phyloP scores from a whole-genome alignment of 2,888 invertebrate genomes.

The Xylophagus ater region DNA sequence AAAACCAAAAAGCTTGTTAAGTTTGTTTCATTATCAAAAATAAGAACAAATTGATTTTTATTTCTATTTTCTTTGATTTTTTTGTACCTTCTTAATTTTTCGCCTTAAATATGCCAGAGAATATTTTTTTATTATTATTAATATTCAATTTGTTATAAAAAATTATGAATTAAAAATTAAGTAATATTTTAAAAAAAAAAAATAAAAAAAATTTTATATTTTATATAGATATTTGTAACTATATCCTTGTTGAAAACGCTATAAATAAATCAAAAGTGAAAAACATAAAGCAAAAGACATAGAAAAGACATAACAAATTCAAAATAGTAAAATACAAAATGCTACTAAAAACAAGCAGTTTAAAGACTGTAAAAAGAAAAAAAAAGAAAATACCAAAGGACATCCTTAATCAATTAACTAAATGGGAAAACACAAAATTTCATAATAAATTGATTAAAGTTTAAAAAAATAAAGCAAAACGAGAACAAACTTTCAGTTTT shows the following conservation, averaged over 20 bases:
- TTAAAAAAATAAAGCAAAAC: too few relatives aligned
- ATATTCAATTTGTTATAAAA: not conserved
- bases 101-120: not conserved
- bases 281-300: conserved; percentile 1
- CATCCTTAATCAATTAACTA: too few relatives aligned
- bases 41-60: too few relatives aligned
- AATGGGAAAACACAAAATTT: too few relatives aligned
- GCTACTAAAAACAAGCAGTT: not conserved
- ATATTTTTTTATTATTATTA: not conserved
- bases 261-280: conserved; percentile 8
- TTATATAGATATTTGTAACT: conserved; percentile 10
- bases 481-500: too few relatives aligned
- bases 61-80: too few relatives aligned
- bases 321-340: conserved; percentile 4
- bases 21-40: conserved; percentile 3
- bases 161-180: too few relatives aligned
- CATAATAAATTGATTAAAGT: too few relatives aligned
- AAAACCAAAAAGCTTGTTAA: conserved; percentile 4
- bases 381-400: too few relatives aligned
- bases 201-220: conserved; percentile 3
- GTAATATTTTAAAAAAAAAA: not conserved
- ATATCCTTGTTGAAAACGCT: conserved; percentile 19
- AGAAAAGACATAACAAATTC: conserved; percentile 3
- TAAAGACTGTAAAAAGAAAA: not conserved
- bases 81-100: too few relatives aligned